Base-by-base conservation (phyloP, 1,140 invertebrate genomes). In the Diachasma alloeum region DNA sequence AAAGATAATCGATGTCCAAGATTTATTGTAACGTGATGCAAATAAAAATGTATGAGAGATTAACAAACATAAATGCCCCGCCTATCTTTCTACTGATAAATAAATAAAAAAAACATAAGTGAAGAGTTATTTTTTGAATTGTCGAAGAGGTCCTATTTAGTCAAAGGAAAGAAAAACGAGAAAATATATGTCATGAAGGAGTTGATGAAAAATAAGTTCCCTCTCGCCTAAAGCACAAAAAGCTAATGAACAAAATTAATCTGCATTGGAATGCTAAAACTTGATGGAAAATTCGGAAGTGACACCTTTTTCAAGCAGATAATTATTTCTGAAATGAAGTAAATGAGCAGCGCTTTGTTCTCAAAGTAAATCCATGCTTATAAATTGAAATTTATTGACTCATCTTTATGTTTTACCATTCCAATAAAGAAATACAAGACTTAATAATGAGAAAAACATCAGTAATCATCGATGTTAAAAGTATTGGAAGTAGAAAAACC, bases 31-130 rank as follows among this genome's bases (percentile, higher is more conserved):
- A 63, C 24, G 59, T 76, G 75, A 66, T 74, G 72, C 78, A 78
- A 78, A 77, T 79, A 82, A 83, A 81, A 74, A 79, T 77, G 77
- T 77, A 81, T 69, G 70, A 53, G 79, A 82, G 73, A 77, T 74
- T 76, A 81, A 81, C 77, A 77, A 77, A 76, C 15, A 75, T 75
- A 63, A 76, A 83, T 83, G 48, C 78, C 84, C 83, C 78, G 84
- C 84, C 83, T 87, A 87, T 83, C 85, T 86, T 86, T 86, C 81
- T 87, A 86, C 80, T 84, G 79, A 83, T 81, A 79, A 78, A 75
- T 82, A 84, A 83, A 42, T 74, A 72, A 78, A 86, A 63, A 42
- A 13, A 42, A 13, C 39, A 42, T 42, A 42, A 42, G 22, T 31
- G 11, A n/a, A 53, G 48, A 53, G 13, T 53, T 63, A 63, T 63